phyloP scores from a whole-genome alignment of 2,113 vertebrate species.

The Nestor notabilis region DNA sequence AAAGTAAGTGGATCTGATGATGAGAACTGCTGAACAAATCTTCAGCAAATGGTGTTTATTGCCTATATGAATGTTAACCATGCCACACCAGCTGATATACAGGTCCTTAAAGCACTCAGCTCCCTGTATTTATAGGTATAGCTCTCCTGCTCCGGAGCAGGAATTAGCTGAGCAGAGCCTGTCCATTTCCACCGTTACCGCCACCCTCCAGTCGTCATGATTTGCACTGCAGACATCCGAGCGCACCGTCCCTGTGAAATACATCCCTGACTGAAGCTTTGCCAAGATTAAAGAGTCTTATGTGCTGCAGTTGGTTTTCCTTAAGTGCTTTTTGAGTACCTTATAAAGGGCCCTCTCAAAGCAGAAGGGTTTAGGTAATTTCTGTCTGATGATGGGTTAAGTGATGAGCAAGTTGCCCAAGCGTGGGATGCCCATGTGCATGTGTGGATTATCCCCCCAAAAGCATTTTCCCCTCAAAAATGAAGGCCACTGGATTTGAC shows the following conservation, averaged over 20 bases:
- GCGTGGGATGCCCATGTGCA: rapidly evolving
- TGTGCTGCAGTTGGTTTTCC: neutral
- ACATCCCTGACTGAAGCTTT: neutral
- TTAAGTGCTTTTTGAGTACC: neutral
- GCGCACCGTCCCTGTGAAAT: neutral
- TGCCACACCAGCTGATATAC: neutral
- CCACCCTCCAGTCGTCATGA: conserved; percentile 8
- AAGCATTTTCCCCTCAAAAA: neutral
- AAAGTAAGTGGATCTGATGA: conserved; percentile 58
- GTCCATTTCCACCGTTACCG: conserved; percentile 26
- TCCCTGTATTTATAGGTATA: conserved; percentile 21
- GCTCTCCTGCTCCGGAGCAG: rapidly evolving
- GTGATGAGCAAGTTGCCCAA: neutral
- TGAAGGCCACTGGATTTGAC: neutral
- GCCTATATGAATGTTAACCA: neutral
- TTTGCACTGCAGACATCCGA: neutral
- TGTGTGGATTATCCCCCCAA: rapidly evolving
- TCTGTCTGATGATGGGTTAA: neutral
- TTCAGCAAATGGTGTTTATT: conserved; percentile 57
- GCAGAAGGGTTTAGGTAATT: neutral
- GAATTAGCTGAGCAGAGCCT: conserved; percentile 32
- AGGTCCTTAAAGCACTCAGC: conserved; percentile 34
- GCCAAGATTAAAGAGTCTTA: neutral
- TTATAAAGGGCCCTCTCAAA: neutral
- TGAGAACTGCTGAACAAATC: conserved; percentile 49